These are phyloP conservation scores for Drosophila ficusphila DNA, from an alignment of 1,140 invertebrate genomes.

Conservation along the genomic window DNA sequence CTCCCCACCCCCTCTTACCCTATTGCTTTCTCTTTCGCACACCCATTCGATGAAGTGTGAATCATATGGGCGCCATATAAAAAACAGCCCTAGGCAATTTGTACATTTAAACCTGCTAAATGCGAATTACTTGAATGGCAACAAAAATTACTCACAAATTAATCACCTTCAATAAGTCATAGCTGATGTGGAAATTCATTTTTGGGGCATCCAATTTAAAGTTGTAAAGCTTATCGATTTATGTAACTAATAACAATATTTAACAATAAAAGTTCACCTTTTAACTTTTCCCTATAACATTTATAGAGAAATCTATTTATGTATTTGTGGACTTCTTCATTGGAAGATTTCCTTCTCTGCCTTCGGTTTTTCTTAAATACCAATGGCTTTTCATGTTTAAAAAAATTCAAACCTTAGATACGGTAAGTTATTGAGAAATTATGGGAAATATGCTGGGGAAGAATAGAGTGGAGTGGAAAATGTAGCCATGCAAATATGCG, in stretches of 20 bases:
- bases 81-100: neutral
- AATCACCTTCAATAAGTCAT: neutral
- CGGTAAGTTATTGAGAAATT: constrained; percentile 32
- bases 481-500: constrained; percentile 67
- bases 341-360: too few species aligned
- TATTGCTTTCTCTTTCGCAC: neutral
- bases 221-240: too few species aligned
- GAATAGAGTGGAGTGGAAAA: constrained; percentile 5
- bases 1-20: neutral
- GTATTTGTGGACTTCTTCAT: too few species aligned
- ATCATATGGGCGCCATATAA: constrained; percentile 6
- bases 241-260: too few species aligned
- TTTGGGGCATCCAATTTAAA: neutral
- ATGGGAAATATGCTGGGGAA: constrained; percentile 26
- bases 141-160: constrained; percentile 1
- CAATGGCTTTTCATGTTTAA: too few species aligned
- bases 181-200: neutral
- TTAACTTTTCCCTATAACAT: too few species aligned
- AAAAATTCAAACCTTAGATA: constrained; percentile 24
- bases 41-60: constrained; percentile 5
- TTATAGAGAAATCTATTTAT: too few species aligned
- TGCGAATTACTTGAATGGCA: neutral
- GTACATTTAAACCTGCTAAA: neutral
- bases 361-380: too few species aligned
- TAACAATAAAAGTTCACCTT: too few species aligned